These are phyloP conservation scores for Acrossocheilus wenchowensis DNA, from an alignment of 2,797 vertebrate species.

Conservation along the genomic window DNA sequence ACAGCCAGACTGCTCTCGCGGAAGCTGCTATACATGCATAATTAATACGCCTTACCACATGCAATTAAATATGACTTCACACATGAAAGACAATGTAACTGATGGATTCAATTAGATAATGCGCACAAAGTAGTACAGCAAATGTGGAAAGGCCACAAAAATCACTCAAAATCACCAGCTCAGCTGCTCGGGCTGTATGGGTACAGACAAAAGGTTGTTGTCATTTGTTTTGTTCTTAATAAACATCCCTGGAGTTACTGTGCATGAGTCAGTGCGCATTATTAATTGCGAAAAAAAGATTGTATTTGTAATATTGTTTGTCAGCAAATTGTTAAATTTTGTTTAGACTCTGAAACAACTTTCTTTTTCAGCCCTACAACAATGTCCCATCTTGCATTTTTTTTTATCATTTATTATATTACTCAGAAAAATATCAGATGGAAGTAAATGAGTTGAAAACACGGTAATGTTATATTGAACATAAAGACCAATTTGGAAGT, in stretches of 20 bases:
- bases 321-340: not conserved
- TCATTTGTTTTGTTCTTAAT: conserved; percentile 36
- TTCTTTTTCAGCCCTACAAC: not conserved
- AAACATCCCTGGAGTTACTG: not conserved
- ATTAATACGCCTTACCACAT: conserved; percentile 61
- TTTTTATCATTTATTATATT: not conserved
- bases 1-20: conserved; percentile 41
- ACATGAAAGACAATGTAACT: conserved; percentile 56
- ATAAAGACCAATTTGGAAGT: not conserved
- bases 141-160: conserved; percentile 37
- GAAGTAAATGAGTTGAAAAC: not conserved
- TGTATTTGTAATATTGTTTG: not conserved
- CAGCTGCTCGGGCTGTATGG: not conserved
- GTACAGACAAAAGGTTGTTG: conserved; percentile 23
- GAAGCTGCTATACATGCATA: conserved; percentile 58
- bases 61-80: conserved; percentile 61
- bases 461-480: not conserved
- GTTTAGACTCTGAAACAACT: not conserved
- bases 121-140: conserved; percentile 28
- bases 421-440: not conserved
- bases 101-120: conserved; percentile 58
- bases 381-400: not conserved
- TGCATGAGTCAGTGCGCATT: not conserved
- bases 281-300: not conserved
- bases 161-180: conserved; percentile 30